phyloP scores from a whole-genome alignment of 2,797 vertebrate genomes.

The Poeciliopsis turneri region DNA sequence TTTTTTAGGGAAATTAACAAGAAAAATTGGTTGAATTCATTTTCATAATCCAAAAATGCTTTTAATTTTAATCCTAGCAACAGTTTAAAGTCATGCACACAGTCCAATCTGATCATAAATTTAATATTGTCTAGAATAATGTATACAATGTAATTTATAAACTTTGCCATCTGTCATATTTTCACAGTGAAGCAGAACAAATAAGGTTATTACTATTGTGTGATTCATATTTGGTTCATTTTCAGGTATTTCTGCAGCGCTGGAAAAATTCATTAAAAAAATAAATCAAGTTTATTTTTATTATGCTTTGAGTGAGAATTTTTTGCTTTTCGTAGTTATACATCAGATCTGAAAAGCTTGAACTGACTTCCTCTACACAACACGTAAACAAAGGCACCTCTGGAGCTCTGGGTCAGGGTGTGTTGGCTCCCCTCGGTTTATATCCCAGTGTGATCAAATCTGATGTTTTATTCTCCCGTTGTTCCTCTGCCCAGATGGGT shows the following conservation, averaged over 20 bases:
- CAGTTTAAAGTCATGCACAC: neutral
- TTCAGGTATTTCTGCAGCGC: neutral
- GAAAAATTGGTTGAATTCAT: neutral
- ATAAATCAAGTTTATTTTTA: neutral
- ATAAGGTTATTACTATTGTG: neutral
- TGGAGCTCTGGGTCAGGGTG: neutral
- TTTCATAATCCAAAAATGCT: neutral
- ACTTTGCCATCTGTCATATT: neutral
- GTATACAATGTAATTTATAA: neutral
- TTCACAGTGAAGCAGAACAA: neutral
- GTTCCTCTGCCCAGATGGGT: conserved; percentile 85
- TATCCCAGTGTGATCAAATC: neutral
- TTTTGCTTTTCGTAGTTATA: fast-evolving
- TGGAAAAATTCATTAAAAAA: neutral
- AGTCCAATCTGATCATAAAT: neutral
- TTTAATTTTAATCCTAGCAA: neutral
- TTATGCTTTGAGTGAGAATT: neutral
- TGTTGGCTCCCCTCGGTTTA: neutral
- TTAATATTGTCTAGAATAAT: neutral
- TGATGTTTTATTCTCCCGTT: neutral
- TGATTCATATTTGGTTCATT: neutral
- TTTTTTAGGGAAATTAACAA: neutral
- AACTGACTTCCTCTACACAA: neutral
- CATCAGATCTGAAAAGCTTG: neutral
- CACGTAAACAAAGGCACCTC: neutral